A percentile compares a stretch with the other conserved stretches of the same genome.
phyloP scores from a whole-genome alignment of 2,113 vertebrate genomes.

The Perca fluviatilis region DNA sequence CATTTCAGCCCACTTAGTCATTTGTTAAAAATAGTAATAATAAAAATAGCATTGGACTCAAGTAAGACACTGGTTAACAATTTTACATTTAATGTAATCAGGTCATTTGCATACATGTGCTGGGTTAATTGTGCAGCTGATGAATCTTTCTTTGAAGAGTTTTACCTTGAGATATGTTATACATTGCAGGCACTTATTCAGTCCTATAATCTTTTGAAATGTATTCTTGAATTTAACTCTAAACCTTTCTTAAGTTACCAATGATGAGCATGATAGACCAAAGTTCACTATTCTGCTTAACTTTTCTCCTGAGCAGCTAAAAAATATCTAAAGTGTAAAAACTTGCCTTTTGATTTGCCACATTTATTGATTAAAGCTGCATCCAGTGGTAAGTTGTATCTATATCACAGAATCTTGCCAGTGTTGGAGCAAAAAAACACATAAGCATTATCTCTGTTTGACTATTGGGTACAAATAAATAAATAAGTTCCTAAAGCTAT shows the following conservation, averaged over 20 bases:
- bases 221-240: neutral
- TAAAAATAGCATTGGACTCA: constrained; percentile 11
- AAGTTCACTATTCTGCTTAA: neutral
- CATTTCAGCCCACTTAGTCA: neutral
- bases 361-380: neutral
- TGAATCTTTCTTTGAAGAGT: constrained; percentile 1
- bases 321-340: neutral
- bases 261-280: neutral
- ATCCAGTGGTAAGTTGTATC: neutral
- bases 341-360: neutral
- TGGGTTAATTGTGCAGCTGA: constrained; percentile 38
- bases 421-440: neutral
- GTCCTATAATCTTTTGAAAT: neutral
- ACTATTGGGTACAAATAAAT: neutral
- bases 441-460: neutral
- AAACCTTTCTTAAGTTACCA: neutral
- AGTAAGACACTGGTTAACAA: constrained; percentile 17
- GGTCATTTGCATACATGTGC: constrained; percentile 54
- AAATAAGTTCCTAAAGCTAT: neutral
- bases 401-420: neutral
- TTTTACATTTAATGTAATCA: constrained; percentile 59
- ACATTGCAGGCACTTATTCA: neutral
- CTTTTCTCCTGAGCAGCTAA: neutral
- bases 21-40: neutral
- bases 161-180: constrained; percentile 2